Evolutionary conservation across 2,888 invertebrate species (phyloP).

Genomic region (Pharmacophagus antenor): DNA sequence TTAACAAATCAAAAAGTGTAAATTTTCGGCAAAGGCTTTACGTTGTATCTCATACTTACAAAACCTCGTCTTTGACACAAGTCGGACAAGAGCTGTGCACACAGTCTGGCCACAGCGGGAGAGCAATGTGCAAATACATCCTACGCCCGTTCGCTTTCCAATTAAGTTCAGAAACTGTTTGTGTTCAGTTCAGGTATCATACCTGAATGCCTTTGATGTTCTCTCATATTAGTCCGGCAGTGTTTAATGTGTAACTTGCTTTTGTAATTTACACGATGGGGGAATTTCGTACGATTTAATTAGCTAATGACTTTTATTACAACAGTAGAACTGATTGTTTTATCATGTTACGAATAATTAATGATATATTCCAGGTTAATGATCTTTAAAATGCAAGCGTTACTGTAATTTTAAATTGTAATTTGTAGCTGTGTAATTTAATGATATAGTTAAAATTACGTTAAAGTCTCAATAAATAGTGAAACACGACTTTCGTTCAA

Average conservation of each 20-base stretch:
- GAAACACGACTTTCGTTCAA: neutral
- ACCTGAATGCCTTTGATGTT: constrained; percentile 65
- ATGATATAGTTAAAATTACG: neutral
- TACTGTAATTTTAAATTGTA: no score
- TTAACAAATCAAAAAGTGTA: neutral
- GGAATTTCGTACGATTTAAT: constrained; percentile 36
- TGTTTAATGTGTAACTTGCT: constrained; percentile 50
- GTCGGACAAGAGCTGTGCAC: constrained; percentile 60
- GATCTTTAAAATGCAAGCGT: no score
- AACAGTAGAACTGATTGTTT: constrained; percentile 5
- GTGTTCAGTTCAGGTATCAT: constrained; percentile 61
- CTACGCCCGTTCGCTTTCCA: constrained; percentile 64
- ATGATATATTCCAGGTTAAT: no score
- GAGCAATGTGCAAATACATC: constrained; percentile 64
- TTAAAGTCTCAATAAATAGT: neutral
- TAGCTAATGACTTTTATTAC: constrained; percentile 27
- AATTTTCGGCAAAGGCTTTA: constrained; percentile 15
- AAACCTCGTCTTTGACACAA: constrained; percentile 59
- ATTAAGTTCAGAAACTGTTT: constrained; percentile 68
- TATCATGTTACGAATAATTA: neutral
- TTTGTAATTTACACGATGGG: constrained; percentile 39
- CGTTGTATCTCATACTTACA: constrained; percentile 17
- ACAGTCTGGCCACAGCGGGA: constrained; percentile 56
- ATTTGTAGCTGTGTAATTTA: no score
- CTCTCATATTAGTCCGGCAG: constrained; percentile 50